phyloP scores from a whole-genome alignment of 2,797 vertebrate genomes.

The Nothura maculosa region DNA sequence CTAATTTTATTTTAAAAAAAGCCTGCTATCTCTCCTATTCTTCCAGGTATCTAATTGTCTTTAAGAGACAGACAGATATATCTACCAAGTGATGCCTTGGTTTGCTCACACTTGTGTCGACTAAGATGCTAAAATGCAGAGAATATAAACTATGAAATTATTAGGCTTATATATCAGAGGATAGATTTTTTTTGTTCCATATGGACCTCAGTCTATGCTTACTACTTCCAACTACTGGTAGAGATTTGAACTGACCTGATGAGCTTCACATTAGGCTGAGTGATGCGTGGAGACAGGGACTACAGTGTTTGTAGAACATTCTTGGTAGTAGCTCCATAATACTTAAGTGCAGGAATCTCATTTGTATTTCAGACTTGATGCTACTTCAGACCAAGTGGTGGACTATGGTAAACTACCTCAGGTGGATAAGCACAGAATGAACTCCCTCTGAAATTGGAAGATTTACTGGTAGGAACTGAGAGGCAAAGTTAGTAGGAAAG shows the following conservation, averaged over 20 bases:
- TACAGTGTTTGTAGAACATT: background rate
- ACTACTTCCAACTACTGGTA: background rate
- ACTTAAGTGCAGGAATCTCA: background rate
- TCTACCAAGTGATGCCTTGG: too few species aligned
- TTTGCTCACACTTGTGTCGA: background rate
- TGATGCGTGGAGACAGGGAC: accelerated
- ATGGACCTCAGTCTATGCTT: background rate
- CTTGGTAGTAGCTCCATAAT: background rate
- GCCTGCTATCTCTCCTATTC: background rate
- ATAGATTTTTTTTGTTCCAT: background rate
- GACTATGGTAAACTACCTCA: background rate
- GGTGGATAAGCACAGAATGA: background rate
- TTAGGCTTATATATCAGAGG: background rate
- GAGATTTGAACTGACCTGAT: background rate
- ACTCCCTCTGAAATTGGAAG: background rate
- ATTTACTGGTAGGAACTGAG: background rate
- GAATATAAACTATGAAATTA: background rate
- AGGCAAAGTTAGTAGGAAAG: background rate
- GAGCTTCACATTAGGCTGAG: background rate
- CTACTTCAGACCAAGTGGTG: background rate
- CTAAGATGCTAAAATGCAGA: background rate
- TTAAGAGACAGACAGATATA: background rate
- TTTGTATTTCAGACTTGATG: background rate
- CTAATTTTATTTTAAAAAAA: background rate
- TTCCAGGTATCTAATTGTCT: background rate